A percentile compares a stretch with the other conserved stretches of the same genome.
phyloP scores from a whole-genome alignment of 2,113 vertebrate species.

The Notiomystis cincta region DNA sequence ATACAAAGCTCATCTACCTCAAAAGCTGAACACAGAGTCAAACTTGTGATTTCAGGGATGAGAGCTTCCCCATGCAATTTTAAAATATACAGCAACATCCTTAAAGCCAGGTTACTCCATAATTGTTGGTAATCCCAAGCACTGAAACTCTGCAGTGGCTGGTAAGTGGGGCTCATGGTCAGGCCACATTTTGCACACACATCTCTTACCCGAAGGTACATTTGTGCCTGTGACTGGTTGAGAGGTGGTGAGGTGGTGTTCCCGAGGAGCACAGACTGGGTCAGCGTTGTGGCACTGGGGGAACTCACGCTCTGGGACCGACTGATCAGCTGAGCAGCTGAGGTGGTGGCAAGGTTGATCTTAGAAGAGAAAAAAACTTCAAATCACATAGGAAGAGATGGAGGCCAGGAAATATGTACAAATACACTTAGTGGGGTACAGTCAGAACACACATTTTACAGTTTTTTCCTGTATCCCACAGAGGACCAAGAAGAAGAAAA shows the following conservation, averaged over 20 bases:
- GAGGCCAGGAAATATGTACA: background rate
- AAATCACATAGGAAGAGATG: background rate
- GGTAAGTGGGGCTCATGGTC: background rate
- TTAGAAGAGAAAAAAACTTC: conserved; percentile 51
- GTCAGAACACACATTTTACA: background rate
- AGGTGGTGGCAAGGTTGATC: conserved; percentile 79
- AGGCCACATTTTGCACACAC: background rate
- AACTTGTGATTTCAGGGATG: background rate
- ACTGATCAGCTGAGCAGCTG: conserved; percentile 78
- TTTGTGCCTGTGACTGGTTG: conserved; percentile 88
- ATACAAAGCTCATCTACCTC: background rate
- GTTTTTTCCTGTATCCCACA: background rate
- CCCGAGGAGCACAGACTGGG: conserved; percentile 91
- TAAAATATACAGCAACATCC: background rate
- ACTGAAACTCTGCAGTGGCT: background rate
- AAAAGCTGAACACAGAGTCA: background rate
- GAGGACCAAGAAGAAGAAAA: background rate
- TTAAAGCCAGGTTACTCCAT: background rate
- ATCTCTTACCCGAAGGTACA: conserved; percentile 91
- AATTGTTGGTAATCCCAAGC: background rate
- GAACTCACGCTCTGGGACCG: conserved; percentile 81
- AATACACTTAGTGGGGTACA: background rate
- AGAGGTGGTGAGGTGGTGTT: conserved; percentile 81
- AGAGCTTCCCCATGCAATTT: background rate
- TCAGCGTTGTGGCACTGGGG: conserved; percentile 87